These are phyloP conservation scores for Cyaniris semiargus DNA, from an alignment of 2,888 invertebrate genomes.

Conservation along the genomic window DNA sequence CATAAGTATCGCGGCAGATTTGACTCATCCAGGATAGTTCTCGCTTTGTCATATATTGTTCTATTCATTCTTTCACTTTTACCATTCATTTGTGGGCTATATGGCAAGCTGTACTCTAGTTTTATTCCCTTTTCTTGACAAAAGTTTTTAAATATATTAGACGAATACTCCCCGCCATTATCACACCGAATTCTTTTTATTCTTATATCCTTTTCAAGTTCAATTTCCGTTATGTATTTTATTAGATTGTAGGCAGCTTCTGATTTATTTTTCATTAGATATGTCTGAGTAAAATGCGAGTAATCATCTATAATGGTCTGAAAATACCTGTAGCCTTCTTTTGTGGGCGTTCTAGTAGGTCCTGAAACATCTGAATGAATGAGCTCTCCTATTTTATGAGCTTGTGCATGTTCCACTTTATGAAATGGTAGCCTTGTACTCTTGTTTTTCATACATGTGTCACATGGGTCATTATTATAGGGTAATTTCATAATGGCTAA, in stretches of 20 bases:
- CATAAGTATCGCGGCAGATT: slow-evolving; percentile 36
- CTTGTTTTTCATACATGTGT: no score
- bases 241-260: slow-evolving; percentile 41
- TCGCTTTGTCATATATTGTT: slow-evolving; percentile 36
- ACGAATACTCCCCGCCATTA: no score
- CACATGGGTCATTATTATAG: background rate
- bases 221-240: slow-evolving; percentile 38
- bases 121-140: no score
- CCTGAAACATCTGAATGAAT: no score
- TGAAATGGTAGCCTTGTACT: no score
- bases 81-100: slow-evolving; percentile 36
- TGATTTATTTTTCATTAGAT: slow-evolving; percentile 39
- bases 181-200: background rate
- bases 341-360: no score
- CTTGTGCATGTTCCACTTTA: no score
- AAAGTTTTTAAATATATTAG: no score
- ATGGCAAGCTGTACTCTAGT: slow-evolving; percentile 26
- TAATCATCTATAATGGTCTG: slow-evolving; percentile 37
- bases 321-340: no score
- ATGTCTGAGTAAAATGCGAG: slow-evolving; percentile 38
- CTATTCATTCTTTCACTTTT: slow-evolving; percentile 36
- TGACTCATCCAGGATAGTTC: slow-evolving; percentile 37
- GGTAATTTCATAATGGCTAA: slow-evolving; percentile 35
- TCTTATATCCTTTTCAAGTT: slow-evolving; percentile 30
- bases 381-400: no score